Conservation (phyloP, 2,888 invertebrate species). For the Opisthograptis luteolata region DNA sequence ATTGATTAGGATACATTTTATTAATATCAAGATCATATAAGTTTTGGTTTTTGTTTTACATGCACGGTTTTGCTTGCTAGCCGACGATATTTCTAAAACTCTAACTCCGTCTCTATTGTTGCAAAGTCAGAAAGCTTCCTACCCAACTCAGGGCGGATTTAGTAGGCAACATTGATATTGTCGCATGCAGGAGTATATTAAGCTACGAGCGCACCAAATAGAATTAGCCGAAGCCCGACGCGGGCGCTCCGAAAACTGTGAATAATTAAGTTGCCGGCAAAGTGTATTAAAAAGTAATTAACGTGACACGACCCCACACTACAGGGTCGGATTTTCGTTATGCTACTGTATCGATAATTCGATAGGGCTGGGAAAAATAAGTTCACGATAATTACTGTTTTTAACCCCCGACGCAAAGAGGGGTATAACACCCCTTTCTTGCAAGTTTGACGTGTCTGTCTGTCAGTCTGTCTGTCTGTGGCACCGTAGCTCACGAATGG, state of each 20-base stretch:
- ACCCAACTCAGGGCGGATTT: not conserved
- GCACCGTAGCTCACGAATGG: too few species aligned
- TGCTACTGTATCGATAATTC: not conserved
- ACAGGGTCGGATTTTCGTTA: slow-evolving; percentile 1
- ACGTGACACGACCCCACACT: slow-evolving; percentile 5
- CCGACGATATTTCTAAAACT: too few species aligned
- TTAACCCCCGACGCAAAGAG: too few species aligned
- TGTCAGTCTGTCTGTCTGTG: too few species aligned
- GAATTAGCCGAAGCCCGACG: slow-evolving; percentile 33
- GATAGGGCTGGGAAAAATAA: too few species aligned
- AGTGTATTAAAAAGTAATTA: slow-evolving; percentile 33
- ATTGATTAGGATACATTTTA: too few species aligned
- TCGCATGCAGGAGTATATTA: slow-evolving; percentile 19
- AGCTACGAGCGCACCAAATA: slow-evolving; percentile 26
- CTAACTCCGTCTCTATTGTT: not conserved
- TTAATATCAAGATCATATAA: too few species aligned
- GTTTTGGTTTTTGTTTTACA: too few species aligned
- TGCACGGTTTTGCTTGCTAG: too few species aligned
- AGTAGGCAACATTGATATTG: slow-evolving; percentile 16
- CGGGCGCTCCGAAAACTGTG: slow-evolving; percentile 32
- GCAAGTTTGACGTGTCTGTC: too few species aligned
- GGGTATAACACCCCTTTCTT: too few species aligned
- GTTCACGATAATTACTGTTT: too few species aligned
- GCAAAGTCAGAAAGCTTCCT: not conserved
- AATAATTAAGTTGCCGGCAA: slow-evolving; percentile 37